Evolutionary conservation across 2,797 vertebrate species (phyloP).

Genomic region (Cheirogaleus major): DNA sequence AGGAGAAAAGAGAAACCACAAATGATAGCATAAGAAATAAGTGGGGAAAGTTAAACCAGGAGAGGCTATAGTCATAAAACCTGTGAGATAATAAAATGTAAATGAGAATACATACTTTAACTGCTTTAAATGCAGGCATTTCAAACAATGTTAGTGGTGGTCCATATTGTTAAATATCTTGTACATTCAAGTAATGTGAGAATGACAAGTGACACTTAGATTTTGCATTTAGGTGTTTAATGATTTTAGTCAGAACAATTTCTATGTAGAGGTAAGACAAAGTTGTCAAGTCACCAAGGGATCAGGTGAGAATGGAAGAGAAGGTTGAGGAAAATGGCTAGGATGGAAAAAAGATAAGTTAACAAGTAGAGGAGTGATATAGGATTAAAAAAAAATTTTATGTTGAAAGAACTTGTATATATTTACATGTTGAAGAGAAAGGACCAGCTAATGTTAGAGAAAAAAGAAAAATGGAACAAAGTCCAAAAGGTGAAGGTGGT

Average conservation of each 20-base stretch:
- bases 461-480: neutral
- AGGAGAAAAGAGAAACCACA: neutral
- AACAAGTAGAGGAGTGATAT: neutral
- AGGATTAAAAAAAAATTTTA: neutral
- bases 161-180: neutral
- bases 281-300: neutral
- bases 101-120: neutral
- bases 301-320: neutral
- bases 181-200: neutral
- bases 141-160: neutral
- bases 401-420: neutral
- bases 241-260: neutral
- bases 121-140: neutral
- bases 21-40: neutral
- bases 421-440: neutral
- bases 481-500: neutral
- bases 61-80: neutral
- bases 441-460: neutral
- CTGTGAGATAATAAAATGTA: neutral
- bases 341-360: neutral
- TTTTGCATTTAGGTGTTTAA: neutral
- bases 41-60: neutral
- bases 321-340: neutral
- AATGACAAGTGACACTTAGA: neutral
- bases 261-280: neutral